A percentile compares a stretch with the other conserved stretches of the same genome.
These are phyloP conservation scores for Drosophila lacicola DNA, from an alignment of 2,888 invertebrate genomes.

Conservation along the genomic window DNA sequence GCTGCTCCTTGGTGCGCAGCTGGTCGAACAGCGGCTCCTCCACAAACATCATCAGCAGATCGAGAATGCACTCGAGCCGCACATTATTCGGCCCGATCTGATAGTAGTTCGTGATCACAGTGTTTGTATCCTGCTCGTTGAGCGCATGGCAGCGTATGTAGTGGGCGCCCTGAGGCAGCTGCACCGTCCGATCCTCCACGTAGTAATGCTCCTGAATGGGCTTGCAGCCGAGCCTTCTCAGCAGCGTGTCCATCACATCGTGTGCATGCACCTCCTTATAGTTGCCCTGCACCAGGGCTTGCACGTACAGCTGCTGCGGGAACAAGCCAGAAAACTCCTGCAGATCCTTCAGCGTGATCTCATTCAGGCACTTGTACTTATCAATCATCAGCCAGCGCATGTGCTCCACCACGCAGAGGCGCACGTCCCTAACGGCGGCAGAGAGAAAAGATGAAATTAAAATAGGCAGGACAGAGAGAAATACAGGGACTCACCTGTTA, in stretches of 20 bases:
- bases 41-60: conserved; percentile 93
- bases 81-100: conserved; percentile 89
- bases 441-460: not conserved
- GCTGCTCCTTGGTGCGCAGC: conserved; percentile 94
- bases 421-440: conserved; percentile 87
- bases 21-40: conserved; percentile 95
- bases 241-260: conserved; percentile 87
- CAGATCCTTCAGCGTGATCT: conserved; percentile 88
- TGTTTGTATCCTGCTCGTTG: conserved; percentile 91
- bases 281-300: conserved; percentile 93
- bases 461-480: not conserved
- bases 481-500: conserved; percentile 87
- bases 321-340: conserved; percentile 87
- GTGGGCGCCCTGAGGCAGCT: conserved; percentile 89
- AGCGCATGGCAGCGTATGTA: conserved; percentile 89
- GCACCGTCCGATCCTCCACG: conserved; percentile 87
- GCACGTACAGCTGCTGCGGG: conserved; percentile 88
- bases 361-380: conserved; percentile 87
- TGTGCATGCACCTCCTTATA: conserved; percentile 88
- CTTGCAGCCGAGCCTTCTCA: conserved; percentile 86
- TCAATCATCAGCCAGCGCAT: conserved; percentile 89
- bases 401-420: conserved; percentile 88
- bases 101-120: conserved; percentile 94
- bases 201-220: conserved; percentile 71
- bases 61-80: conserved; percentile 88